Evolutionary conservation across 2,797 vertebrate genomes (phyloP).

Genomic region (Enteromius unitaeniatus): DNA sequence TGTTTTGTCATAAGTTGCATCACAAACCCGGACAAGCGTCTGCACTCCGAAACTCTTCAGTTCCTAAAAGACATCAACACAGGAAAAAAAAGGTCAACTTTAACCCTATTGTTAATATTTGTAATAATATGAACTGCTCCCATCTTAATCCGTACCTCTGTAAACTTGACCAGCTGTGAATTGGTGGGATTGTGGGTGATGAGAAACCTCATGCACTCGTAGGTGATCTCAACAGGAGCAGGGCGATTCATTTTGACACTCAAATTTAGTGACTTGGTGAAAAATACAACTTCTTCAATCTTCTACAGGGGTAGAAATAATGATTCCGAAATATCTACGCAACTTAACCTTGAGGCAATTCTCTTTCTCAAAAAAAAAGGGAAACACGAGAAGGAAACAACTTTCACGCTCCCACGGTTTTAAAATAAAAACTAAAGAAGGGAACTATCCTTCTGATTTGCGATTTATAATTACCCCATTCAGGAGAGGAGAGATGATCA

Average conservation of each 20-base stretch:
- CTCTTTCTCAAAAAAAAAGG: slow-evolving; percentile 7
- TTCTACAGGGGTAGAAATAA: slow-evolving; percentile 13
- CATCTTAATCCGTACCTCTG: slow-evolving; percentile 83
- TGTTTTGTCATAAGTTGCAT: slow-evolving; percentile 93
- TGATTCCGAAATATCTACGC: slow-evolving; percentile 7
- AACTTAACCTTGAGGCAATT: slow-evolving; percentile 17
- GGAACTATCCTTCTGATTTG: slow-evolving; percentile 55
- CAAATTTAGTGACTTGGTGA: slow-evolving; percentile 11
- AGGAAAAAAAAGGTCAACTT: neutral
- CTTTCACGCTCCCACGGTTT: neutral
- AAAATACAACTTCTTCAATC: neutral
- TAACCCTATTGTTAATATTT: neutral
- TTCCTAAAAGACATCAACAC: slow-evolving; percentile 71
- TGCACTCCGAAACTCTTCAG: slow-evolving; percentile 92
- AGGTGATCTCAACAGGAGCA: slow-evolving; percentile 94
- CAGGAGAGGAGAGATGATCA: slow-evolving; percentile 57
- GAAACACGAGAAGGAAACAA: slow-evolving; percentile 34
- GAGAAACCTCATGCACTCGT: slow-evolving; percentile 92
- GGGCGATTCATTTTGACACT: slow-evolving; percentile 94
- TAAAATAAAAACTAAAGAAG: slow-evolving; percentile 45
- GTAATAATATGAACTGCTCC: neutral
- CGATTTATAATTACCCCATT: slow-evolving; percentile 69
- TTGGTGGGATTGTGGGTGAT: slow-evolving; percentile 99
- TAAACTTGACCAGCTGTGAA: slow-evolving; percentile 92
- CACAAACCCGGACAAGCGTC: slow-evolving; percentile 94